A percentile compares a stretch with the other conserved stretches of the same genome.
These are phyloP conservation scores for Calliphora vomitoria DNA, from an alignment of 2,888 invertebrate species.

Conservation along the genomic window DNA sequence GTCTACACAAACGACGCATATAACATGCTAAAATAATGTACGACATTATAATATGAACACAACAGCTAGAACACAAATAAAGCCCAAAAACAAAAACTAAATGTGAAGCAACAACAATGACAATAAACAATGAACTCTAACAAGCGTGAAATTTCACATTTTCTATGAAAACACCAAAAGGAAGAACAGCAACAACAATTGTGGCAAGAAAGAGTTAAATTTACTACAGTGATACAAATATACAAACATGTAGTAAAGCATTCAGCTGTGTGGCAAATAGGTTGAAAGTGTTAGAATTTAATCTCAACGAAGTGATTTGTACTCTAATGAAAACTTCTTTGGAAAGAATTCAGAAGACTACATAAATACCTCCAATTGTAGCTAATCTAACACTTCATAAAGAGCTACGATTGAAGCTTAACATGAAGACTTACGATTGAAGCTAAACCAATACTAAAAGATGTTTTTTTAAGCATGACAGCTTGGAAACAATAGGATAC, in stretches of 20 bases:
- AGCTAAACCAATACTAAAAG: no score
- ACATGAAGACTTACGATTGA: no score
- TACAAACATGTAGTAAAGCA: not conserved
- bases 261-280: not conserved
- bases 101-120: conserved; percentile 42
- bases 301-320: no score
- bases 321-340: no score
- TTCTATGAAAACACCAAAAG: conserved; percentile 32
- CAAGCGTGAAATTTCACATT: conserved; percentile 70
- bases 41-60: conserved; percentile 14
- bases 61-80: not conserved
- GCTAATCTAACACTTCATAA: no score
- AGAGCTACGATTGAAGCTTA: no score
- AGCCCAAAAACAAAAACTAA: not conserved
- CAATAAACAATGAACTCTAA: conserved; percentile 68
- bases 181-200: conserved; percentile 21
- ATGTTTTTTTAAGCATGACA: no score
- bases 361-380: no score
- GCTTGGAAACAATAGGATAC: no score
- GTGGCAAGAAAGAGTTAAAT: conserved; percentile 51
- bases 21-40: conserved; percentile 31
- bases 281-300: not conserved
- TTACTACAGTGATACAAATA: conserved; percentile 4
- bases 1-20: not conserved
- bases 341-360: no score